phyloP scores from a whole-genome alignment of 2,797 vertebrate genomes.

The Poeciliopsis infans region DNA sequence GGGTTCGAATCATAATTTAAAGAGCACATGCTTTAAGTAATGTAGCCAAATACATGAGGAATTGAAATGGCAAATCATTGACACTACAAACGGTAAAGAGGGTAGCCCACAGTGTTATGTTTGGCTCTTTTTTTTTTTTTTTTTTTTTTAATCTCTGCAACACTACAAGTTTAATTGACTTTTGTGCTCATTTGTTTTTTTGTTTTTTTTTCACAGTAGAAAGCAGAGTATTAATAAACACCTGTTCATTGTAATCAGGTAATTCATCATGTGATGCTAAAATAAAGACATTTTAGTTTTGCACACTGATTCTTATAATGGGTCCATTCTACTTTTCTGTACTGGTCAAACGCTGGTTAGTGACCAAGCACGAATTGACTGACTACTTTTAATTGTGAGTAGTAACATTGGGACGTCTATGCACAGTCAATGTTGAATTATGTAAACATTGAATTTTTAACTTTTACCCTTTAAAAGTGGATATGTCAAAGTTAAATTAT shows the following conservation, averaged over 20 bases:
- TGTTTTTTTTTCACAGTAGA: conserved; percentile 57
- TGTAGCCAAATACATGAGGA: conserved; percentile 48
- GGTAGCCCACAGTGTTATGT: conserved; percentile 23
- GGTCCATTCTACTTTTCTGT: conserved; percentile 45
- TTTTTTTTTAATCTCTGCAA: conserved; percentile 37
- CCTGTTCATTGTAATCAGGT: conserved; percentile 68
- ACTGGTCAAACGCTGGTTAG: conserved; percentile 17
- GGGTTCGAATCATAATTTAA: conserved; percentile 63
- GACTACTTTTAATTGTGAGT: conserved; percentile 16
- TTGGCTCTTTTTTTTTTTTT: conserved; percentile 15
- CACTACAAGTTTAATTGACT: conserved; percentile 53
- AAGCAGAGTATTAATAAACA: conserved; percentile 56
- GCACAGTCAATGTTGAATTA: neutral
- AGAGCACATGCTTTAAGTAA: conserved; percentile 55
- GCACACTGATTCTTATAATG: conserved; percentile 55
- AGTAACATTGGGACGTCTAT: conserved; percentile 11
- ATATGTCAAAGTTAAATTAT: neutral
- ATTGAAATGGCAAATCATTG: conserved; percentile 46
- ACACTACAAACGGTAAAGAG: conserved; percentile 49
- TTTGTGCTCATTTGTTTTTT: conserved; percentile 10
- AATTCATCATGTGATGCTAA: conserved; percentile 55
- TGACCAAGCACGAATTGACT: neutral
- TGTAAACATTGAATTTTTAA: neutral
- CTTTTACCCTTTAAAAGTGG: neutral
- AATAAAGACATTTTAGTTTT: conserved; percentile 68